Evolutionary conservation across 2,113 vertebrate genomes (phyloP).

Genomic region (Microcebus tavaratra): DNA sequence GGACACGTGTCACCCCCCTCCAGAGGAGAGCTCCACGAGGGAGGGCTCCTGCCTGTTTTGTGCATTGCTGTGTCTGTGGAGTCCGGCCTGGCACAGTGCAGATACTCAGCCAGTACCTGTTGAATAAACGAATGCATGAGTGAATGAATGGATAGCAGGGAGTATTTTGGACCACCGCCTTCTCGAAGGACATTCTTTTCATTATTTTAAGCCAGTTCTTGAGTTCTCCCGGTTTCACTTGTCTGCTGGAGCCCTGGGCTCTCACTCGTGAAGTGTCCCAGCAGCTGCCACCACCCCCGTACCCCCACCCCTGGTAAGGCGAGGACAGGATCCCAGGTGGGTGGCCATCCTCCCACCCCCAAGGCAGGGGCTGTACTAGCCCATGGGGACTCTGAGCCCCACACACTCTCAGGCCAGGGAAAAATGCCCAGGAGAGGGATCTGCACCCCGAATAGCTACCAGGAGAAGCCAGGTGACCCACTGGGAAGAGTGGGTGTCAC

Average conservation of each 20-base stretch:
- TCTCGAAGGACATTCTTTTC: background rate
- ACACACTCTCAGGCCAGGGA: background rate
- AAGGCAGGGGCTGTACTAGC: background rate
- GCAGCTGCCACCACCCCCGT: fast-evolving
- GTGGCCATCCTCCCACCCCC: background rate
- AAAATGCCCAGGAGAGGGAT: background rate
- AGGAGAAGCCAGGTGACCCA: background rate
- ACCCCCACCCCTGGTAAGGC: no score
- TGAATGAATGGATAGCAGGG: background rate
- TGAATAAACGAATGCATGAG: background rate
- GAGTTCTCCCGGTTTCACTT: background rate
- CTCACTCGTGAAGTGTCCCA: background rate
- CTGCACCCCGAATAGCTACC: background rate
- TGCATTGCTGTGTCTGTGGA: background rate
- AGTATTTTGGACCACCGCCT: background rate
- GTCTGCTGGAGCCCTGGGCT: background rate
- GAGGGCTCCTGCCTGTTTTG: fast-evolving
- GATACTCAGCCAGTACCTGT: fast-evolving
- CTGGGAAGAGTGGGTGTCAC: background rate
- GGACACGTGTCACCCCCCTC: fast-evolving
- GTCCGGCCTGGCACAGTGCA: background rate
- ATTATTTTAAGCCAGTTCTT: background rate
- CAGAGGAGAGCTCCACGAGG: background rate
- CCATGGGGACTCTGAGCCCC: background rate
- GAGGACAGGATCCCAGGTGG: background rate